A percentile compares a stretch with the other conserved stretches of the same genome.
These are phyloP conservation scores for Morpho helenor DNA, from an alignment of 2,888 invertebrate species.

Conservation along the genomic window DNA sequence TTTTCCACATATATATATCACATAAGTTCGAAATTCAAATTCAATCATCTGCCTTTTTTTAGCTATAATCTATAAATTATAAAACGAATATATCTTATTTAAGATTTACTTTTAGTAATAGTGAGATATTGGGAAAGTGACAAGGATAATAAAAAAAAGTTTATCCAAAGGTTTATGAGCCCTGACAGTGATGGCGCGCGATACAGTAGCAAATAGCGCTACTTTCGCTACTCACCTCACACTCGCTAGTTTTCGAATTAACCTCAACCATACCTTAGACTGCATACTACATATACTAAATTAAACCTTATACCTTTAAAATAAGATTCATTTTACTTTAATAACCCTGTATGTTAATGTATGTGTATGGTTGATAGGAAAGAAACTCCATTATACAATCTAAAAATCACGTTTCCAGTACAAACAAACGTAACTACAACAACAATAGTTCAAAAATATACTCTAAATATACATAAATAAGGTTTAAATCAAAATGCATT, in stretches of 20 bases:
- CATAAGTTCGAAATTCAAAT: too few species aligned
- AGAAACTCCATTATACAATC: conserved; percentile 46
- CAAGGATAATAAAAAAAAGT: too few species aligned
- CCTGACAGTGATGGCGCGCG: conserved; percentile 69
- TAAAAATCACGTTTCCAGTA: conserved; percentile 45
- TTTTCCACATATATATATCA: too few species aligned
- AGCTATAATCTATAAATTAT: too few species aligned
- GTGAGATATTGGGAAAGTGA: too few species aligned
- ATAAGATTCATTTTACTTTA: conserved; percentile 23
- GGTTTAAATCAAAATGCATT: conserved; percentile 30
- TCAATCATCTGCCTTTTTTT: too few species aligned
- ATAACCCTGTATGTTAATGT: conserved; percentile 27
- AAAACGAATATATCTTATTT: too few species aligned
- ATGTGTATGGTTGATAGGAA: conserved; percentile 35
- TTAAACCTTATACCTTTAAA: conserved; percentile 34
- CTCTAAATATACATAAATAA: conserved; percentile 28
- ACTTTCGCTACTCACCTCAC: conserved; percentile 74
- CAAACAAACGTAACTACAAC: conserved; percentile 34
- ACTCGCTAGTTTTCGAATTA: conserved; percentile 51
- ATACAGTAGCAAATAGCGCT: conserved; percentile 77
- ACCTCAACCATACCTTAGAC: conserved; percentile 32
- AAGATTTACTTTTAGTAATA: too few species aligned
- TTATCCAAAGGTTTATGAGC: conserved; percentile 38
- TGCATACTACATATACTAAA: conserved; percentile 26
- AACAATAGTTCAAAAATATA: conserved; percentile 27